Evolutionary conservation across 2,888 invertebrate genomes (phyloP), one percentile per base, ranked within the genome.

Genomic region (Urechis unicinctus): DNA sequence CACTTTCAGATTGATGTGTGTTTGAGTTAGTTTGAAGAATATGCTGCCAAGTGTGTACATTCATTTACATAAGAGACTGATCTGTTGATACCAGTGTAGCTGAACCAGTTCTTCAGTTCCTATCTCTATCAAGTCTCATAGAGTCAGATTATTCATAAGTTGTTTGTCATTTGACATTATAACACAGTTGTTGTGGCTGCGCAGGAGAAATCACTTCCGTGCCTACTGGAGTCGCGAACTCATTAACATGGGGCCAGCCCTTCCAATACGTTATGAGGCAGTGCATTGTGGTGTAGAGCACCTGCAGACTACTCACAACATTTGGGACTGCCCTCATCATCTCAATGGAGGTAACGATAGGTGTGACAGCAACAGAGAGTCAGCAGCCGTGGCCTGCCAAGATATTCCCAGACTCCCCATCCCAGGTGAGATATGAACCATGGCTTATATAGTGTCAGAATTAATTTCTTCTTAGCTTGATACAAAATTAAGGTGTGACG

Each of bases 381-480:
- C 57, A 30, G 60, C 60, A 26, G 55, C 52, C 26, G 60, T 58
- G n/a, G 25, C 58, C 2, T 60, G 60, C 51, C 48, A 25, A 13
- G 24, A 41, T 3, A n/a, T 36, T 5, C 43, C 45, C 21, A 21
- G n/a, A n/a, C n/a, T 30, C 42, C 26, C 22, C 17, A 17, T 28
- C 1, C 48, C 36, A 30, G 42, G 48, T n/a, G 29, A 52, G 22
- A 43, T 28, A 29, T 26, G 17, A 29, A n/a, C 52, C 21, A 13
- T 36, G 26, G 9, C 13, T 21, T 22, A 22, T 26, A 44, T 25
- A 44, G 26, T 17, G 24, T 9, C 22, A 50, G 50, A 30, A 22
- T n/a, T n/a, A n/a, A n/a, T n/a, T n/a, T n/a, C n/a, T n/a, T n/a
- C n/a, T n/a, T n/a, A n/a, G n/a, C n/a, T n/a, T n/a, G n/a, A n/a